Percentiles rank a stretch among this genome's conserved stretches.
Conservation (phyloP, 1,140 invertebrate genomes). For the Solenopsis fugax region DNA sequence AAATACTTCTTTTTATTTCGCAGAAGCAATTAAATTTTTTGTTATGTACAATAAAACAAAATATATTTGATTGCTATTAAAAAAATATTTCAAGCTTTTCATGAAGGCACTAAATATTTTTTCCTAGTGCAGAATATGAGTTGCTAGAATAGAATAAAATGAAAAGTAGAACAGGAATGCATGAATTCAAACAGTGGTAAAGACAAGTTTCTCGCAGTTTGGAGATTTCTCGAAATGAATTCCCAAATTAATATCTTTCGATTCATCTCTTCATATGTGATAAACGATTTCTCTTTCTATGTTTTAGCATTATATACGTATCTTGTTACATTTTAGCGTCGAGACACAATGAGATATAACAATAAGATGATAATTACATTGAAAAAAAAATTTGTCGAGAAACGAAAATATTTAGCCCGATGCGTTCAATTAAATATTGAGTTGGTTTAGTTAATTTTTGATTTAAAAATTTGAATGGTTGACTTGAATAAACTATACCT, state of each 20-base stretch:
- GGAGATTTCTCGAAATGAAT: neutral
- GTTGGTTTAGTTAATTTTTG: too few species aligned
- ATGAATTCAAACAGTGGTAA: neutral
- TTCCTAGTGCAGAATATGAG: neutral
- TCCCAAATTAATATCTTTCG: neutral
- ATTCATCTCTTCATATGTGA: slow-evolving; percentile 16
- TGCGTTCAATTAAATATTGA: too few species aligned
- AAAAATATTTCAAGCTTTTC: too few species aligned
- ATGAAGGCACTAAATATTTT: too few species aligned
- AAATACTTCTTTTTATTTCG: too few species aligned
- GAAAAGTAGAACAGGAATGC: neutral
- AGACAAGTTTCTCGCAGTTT: neutral
- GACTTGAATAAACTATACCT: too few species aligned
- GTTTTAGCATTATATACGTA: slow-evolving; percentile 66
- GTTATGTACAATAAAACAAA: too few species aligned
- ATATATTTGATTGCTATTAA: too few species aligned
- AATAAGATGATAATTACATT: neutral
- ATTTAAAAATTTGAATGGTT: too few species aligned
- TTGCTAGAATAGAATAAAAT: neutral
- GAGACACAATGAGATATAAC: slow-evolving; percentile 23
- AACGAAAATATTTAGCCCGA: too few species aligned
- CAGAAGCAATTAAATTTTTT: too few species aligned
- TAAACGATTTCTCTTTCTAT: slow-evolving; percentile 59
- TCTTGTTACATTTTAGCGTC: slow-evolving; percentile 29
- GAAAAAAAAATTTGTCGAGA: too few species aligned